Base-by-base conservation (phyloP, 2,797 vertebrate species). In the Cirrhinus molitorella region DNA sequence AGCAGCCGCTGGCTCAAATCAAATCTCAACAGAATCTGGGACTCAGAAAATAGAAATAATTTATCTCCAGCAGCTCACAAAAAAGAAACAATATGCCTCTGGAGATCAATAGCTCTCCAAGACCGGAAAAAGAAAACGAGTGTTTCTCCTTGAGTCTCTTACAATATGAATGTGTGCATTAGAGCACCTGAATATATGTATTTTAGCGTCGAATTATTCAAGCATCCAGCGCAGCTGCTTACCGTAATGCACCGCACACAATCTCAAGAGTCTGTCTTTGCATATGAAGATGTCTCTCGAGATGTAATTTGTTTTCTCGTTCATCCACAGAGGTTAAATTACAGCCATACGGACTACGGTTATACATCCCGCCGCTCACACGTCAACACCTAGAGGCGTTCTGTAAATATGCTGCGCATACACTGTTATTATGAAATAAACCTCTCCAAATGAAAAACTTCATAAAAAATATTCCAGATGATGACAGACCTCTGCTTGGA, bases 251-350 rank as follows among this genome's bases (percentile, higher is more conserved):
- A 37, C 67, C 51, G 34, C 51, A 3, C 2, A 3, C 16, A 59
- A 57, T 79, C 71, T 47, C 53, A 77, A 10, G 75, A 43, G 72
- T 76, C 63, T 74, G 13, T 81, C 28, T 80, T 55, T 71, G 77
- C 9, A 0, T 28, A 59, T 23, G 45, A 51, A 79, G 47, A 67
- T 72, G 31, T 83, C 80, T 65, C 75, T 80, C 43, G 45, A 65
- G 34, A 68, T 10, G 11, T 31, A n/a, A 74, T 83, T 86, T 84
- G 23, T 55, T 87, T 65, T 67, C 31, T 43, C 1, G 31, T 45
- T 80, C 81, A 82, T 86, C 75, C 76, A 61, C 7, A 63, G 87
- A 63, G 25, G 72, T 83, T 83, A 75, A 88, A 70, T 31, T 57
- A 16, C 82, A 47, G 14, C 65, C 43, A 87, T 76, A 81, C 28